Conservation (phyloP, 1,140 invertebrate species). For the Eurosta solidaginis region DNA sequence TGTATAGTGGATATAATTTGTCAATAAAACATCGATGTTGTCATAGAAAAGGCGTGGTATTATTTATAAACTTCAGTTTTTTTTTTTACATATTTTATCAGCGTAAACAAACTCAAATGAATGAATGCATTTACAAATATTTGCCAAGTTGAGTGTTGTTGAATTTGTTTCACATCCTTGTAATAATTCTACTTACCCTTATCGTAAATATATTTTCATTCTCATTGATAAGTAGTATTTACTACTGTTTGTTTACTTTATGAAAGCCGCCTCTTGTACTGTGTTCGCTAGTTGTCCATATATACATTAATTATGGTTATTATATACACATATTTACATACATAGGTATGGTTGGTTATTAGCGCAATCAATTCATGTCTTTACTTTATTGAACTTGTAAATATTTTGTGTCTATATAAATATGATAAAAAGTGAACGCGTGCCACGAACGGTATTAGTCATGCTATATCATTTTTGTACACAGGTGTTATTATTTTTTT, state of each 20-base stretch:
- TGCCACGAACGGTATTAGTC: constrained; percentile 9
- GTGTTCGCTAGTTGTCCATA: background rate
- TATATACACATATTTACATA: too few species aligned
- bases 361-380: constrained; percentile 11
- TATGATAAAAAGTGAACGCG: background rate
- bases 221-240: background rate
- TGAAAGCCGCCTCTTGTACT: background rate
- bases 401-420: background rate
- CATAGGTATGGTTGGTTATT: too few species aligned
- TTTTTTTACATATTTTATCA: background rate
- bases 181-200: background rate
- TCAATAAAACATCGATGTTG: background rate
- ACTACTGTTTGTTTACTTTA: constrained; percentile 6
- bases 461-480: background rate
- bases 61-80: too few species aligned
- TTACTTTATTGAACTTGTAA: constrained; percentile 24
- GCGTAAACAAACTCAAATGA: background rate
- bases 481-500: background rate
- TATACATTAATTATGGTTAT: too few species aligned
- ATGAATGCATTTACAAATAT: background rate
- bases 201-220: background rate
- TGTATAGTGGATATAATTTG: background rate
- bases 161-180: constrained; percentile 1
- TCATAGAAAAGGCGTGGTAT: background rate
- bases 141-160: background rate